Percentiles rank a stretch among this genome's conserved stretches.
Conservation (phyloP, 2,888 invertebrate species). For the Aphodius sticticus region DNA sequence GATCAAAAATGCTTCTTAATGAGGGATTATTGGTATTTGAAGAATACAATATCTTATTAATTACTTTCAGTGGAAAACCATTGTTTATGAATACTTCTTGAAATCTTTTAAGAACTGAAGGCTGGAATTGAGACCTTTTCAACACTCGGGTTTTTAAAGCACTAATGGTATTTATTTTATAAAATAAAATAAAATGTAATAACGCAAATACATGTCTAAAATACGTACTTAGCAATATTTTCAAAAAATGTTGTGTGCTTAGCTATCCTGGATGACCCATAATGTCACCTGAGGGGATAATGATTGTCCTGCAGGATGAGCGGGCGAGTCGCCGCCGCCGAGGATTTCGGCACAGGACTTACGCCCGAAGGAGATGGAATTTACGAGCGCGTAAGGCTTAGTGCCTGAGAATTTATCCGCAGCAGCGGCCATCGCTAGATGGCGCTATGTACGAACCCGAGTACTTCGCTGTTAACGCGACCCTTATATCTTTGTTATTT, state of each 20-base stretch:
- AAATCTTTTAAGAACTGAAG: too few relatives aligned
- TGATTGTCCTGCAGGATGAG: background rate
- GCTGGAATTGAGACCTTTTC: too few relatives aligned
- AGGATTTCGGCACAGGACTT: background rate
- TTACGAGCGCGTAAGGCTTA: background rate
- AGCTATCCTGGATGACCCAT: background rate
- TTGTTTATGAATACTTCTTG: too few relatives aligned
- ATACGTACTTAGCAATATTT: too few relatives aligned
- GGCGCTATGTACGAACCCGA: background rate
- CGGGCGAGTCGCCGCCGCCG: background rate
- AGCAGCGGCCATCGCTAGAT: background rate
- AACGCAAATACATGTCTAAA: too few relatives aligned
- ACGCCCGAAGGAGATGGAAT: background rate
- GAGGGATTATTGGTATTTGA: too few relatives aligned
- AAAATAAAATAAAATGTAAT: too few relatives aligned
- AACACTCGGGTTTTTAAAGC: too few relatives aligned
- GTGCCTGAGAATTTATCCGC: background rate
- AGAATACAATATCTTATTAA: too few relatives aligned
- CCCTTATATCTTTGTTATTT: conserved; percentile 4
- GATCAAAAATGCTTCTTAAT: too few relatives aligned
- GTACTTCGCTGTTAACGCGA: background rate
- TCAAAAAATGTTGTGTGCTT: background rate
- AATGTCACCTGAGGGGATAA: background rate
- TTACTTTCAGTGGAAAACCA: too few relatives aligned
- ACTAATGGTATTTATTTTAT: too few relatives aligned